Conservation (phyloP, 1,140 invertebrate species). For the Cephus cinctus region DNA sequence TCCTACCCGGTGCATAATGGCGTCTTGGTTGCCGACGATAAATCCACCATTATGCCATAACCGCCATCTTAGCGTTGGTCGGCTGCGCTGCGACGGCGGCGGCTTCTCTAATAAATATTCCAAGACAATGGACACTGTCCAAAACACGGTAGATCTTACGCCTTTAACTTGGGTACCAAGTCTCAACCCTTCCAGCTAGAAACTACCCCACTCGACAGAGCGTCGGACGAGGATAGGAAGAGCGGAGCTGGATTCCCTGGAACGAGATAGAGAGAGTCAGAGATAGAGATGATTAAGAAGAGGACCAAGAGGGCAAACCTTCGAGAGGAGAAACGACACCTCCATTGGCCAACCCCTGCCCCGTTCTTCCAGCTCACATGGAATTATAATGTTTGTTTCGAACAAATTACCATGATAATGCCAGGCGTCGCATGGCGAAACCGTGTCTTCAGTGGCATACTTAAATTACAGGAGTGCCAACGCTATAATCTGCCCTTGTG, state of each 20-base stretch:
- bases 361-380: slow-evolving; percentile 24
- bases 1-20: slow-evolving; percentile 2
- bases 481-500: slow-evolving; percentile 6
- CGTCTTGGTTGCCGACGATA: slow-evolving; percentile 8
- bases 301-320: no score
- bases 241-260: no score
- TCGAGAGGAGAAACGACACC: no score
- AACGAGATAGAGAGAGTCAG: no score
- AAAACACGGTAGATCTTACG: slow-evolving; percentile 56
- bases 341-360: slow-evolving; percentile 17
- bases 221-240: no score
- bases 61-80: slow-evolving; percentile 31
- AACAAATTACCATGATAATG: slow-evolving; percentile 60
- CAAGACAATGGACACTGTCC: slow-evolving; percentile 58
- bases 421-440: slow-evolving; percentile 35
- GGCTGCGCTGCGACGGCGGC: slow-evolving; percentile 25
- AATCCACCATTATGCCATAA: slow-evolving; percentile 10
- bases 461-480: slow-evolving; percentile 45
- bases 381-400: slow-evolving; percentile 59
- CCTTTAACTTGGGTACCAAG: slow-evolving; percentile 48
- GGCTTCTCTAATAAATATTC: slow-evolving; percentile 52
- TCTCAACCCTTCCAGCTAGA: slow-evolving; percentile 50
- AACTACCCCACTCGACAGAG: not conserved
- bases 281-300: no score
- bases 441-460: slow-evolving; percentile 48